Percentiles rank a stretch among this genome's conserved stretches.
These are phyloP conservation scores for Papilio elwesi DNA, from an alignment of 2,888 invertebrate species.

Conservation along the genomic window DNA sequence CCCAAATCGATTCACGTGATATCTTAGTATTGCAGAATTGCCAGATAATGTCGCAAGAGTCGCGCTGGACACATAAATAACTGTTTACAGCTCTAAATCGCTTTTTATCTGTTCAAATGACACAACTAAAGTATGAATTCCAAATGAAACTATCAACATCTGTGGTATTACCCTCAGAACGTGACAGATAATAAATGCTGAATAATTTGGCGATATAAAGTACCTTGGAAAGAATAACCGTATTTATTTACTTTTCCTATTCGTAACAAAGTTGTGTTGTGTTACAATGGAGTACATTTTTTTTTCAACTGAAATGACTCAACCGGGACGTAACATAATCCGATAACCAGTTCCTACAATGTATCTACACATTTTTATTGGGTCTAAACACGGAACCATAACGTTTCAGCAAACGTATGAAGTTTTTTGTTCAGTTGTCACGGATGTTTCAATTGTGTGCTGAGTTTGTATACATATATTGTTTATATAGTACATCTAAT, in stretches of 20 bases:
- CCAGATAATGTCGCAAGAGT: not conserved
- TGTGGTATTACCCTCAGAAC: not conserved
- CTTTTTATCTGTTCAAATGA: conserved; percentile 8
- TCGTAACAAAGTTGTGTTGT: not conserved
- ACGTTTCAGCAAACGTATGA: not conserved
- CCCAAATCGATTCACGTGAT: conserved; percentile 16
- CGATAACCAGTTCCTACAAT: not conserved
- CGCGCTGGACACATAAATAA: conserved; percentile 9
- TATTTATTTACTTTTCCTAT: no score
- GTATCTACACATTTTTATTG: conserved; percentile 26
- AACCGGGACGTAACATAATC: conserved; percentile 1
- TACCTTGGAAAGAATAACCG: no score
- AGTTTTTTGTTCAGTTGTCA: not conserved
- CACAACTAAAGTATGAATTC: not conserved
- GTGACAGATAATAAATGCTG: no score
- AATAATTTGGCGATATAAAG: no score
- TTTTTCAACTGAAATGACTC: conserved; percentile 23
- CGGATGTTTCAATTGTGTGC: no score
- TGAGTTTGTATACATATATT: no score
- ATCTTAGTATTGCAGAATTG: conserved; percentile 4
- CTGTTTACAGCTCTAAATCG: conserved; percentile 1
- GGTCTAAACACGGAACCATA: conserved; percentile 12
- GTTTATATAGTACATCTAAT: no score
- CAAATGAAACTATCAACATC: not conserved
- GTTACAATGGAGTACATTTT: conserved; percentile 11